Evolutionary conservation across 2,113 vertebrate species (phyloP).

Genomic region (Riparia riparia): DNA sequence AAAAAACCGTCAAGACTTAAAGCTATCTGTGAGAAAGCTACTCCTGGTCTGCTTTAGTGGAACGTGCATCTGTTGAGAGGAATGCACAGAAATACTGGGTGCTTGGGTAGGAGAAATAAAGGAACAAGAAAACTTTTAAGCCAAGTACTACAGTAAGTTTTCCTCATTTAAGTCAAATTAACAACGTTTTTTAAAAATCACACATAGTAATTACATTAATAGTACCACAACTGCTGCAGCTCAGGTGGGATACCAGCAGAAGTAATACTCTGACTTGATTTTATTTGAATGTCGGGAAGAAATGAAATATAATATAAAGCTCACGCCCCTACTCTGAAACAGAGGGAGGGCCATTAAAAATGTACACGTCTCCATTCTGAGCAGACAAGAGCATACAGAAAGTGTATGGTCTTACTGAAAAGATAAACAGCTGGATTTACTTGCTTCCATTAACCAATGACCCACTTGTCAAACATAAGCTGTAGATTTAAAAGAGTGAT

Average conservation of each 20-base stretch:
- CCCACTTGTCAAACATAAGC: conserved; percentile 69
- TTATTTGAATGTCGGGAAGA: neutral
- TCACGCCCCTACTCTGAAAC: neutral
- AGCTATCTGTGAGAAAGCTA: neutral
- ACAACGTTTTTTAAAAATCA: neutral
- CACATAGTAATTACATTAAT: neutral
- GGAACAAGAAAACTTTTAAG: neutral
- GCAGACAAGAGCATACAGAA: conserved; percentile 10
- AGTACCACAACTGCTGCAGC: neutral
- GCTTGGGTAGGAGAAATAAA: neutral
- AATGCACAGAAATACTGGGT: neutral
- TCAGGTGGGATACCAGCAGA: neutral
- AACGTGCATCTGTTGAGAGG: neutral
- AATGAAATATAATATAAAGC: neutral
- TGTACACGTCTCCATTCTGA: neutral
- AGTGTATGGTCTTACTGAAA: neutral
- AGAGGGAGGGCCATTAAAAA: conserved; percentile 17
- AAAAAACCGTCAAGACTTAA: neutral
- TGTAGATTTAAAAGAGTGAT: conserved; percentile 61
- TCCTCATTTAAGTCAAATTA: neutral
- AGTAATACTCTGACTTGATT: neutral
- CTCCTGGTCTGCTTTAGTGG: neutral
- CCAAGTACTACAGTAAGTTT: neutral
- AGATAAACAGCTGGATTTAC: conserved; percentile 69
- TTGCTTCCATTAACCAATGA: conserved; percentile 61